A percentile compares a stretch with the other conserved stretches of the same genome.
Evolutionary conservation across 1,140 invertebrate species (phyloP).

Genomic region (Megalopta genalis): DNA sequence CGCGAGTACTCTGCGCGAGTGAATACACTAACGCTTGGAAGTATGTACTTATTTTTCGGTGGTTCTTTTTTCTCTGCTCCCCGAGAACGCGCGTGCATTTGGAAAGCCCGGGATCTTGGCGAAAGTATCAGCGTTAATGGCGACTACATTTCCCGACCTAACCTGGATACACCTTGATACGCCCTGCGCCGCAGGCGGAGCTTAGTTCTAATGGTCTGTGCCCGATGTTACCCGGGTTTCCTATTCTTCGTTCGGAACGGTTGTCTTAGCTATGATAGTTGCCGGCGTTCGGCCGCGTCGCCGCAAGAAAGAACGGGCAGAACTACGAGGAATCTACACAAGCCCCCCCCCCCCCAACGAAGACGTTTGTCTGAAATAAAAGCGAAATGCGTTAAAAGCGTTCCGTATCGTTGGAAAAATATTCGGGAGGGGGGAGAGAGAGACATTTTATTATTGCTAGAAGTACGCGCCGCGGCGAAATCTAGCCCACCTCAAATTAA

Average conservation of each 20-base stretch:
- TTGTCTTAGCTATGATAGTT: slow-evolving; percentile 34
- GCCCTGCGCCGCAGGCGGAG: slow-evolving; percentile 42
- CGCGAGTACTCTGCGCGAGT: too few relatives aligned
- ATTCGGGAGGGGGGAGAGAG: too few relatives aligned
- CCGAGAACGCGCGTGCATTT: slow-evolving; percentile 18
- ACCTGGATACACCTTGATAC: slow-evolving; percentile 46
- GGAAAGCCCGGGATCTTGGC: slow-evolving; percentile 50
- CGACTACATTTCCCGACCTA: not conserved
- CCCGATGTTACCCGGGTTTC: slow-evolving; percentile 9
- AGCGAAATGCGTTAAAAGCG: too few relatives aligned
- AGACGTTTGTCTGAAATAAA: not conserved
- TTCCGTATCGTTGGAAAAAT: too few relatives aligned
- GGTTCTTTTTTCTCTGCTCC: not conserved
- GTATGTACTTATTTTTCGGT: too few relatives aligned
- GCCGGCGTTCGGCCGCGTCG: not conserved
- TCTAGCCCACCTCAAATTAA: too few relatives aligned
- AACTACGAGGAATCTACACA: not conserved
- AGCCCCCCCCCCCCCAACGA: too few relatives aligned
- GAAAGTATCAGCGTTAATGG: slow-evolving; percentile 61
- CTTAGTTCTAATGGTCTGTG: slow-evolving; percentile 51
- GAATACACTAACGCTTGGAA: too few relatives aligned
- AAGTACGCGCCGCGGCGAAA: too few relatives aligned
- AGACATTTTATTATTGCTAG: too few relatives aligned
- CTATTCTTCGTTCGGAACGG: slow-evolving; percentile 16
- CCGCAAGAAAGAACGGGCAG: not conserved